Evolutionary conservation across 2,797 vertebrate genomes (phyloP).

Genomic region (Amblyraja radiata): DNA sequence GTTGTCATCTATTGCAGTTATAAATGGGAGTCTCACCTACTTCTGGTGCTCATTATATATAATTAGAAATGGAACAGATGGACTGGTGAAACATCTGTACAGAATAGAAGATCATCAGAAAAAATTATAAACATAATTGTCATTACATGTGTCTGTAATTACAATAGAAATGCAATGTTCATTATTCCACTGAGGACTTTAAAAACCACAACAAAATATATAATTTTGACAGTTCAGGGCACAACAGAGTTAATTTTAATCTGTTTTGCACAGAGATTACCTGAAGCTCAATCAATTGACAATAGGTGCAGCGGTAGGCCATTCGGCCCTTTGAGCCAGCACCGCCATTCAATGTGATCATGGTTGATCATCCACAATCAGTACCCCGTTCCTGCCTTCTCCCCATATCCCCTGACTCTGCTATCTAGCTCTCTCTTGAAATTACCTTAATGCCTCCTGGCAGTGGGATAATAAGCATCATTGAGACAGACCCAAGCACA

Average conservation of each 20-base stretch:
- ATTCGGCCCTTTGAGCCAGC: no score
- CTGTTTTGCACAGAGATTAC: no score
- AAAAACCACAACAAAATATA: not conserved
- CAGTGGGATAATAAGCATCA: not conserved
- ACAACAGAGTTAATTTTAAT: not conserved
- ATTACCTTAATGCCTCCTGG: not conserved
- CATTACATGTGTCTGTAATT: not conserved
- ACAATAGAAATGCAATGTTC: not conserved
- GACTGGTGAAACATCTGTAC: not conserved
- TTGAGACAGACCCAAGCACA: not conserved
- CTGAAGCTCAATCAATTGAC: not conserved
- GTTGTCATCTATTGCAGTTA: not conserved
- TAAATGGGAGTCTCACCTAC: not conserved
- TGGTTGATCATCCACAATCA: no score
- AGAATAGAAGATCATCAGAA: not conserved
- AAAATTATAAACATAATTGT: slow-evolving; percentile 7
- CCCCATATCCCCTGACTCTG: no score
- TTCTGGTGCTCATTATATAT: not conserved
- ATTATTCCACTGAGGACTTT: not conserved
- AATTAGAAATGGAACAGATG: not conserved
- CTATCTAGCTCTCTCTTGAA: no score
- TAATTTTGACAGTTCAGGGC: not conserved
- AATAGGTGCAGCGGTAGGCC: no score
- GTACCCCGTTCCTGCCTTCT: no score
- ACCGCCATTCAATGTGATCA: no score